Base-by-base conservation (phyloP, 2,888 invertebrate genomes). In the Seira musarum region DNA sequence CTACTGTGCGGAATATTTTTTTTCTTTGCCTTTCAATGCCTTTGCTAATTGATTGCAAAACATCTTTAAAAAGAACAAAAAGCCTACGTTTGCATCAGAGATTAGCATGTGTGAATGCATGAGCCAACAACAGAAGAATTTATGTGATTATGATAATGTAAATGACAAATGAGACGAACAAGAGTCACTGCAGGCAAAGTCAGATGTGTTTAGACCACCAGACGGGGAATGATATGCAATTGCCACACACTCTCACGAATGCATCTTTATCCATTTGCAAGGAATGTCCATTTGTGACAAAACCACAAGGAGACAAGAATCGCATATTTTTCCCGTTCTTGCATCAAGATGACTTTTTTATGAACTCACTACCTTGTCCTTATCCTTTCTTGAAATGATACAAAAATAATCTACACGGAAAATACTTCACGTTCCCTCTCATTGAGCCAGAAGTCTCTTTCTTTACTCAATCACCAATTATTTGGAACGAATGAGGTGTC, bases 281-380 rank as follows among this genome's bases (percentile, higher is more conserved):
- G 13, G 40, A 5, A 40, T 40, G 40, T 40, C 40, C 40, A 40
- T 40, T 40, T 40, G 40, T 40, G 40, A 40, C 40, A 40, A 40
- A n/a, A 40, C 40, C 40, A 13, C 40, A 40, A 40, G 13, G n/a
- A n/a, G n/a, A n/a, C 13, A 40, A 40, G 6, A 40, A 8, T 40
- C n/a, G n/a, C 40, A 40, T 40, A 8, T 40, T 40, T 5, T 40
- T 40, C 40, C 40, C 40, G n/a, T n/a, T 40, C 6, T 40, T 40
- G 40, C 40, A 40, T 13, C 40, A 40, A 40, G 40, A 40, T 5
- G 40, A 40, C 40, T 40, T 40, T 40, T 40, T 40, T 40, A 57
- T 21, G 30, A 61, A 57, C 68, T 60, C 15, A 75, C 60, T 71
- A 77, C 70, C 70, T 78, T 78, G 78, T 78, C 71, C 78, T 78